A percentile compares a stretch with the other conserved stretches of the same genome.
Evolutionary conservation across 2,888 invertebrate species (phyloP).

Genomic region (Amphiduros pacificus): DNA sequence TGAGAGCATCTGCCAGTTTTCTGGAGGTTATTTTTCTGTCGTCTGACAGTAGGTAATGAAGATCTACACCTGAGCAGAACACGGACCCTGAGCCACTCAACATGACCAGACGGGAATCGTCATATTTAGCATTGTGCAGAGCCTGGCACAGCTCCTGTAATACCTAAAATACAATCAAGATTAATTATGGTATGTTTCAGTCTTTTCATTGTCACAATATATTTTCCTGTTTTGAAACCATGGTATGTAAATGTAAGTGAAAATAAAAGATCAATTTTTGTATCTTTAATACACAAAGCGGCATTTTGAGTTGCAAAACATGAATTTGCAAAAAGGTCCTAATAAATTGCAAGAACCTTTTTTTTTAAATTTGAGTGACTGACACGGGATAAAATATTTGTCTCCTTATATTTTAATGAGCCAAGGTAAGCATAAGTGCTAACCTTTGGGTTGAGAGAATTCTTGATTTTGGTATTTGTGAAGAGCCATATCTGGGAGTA

Average conservation of each 20-base stretch:
- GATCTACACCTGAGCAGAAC: slow-evolving; percentile 83
- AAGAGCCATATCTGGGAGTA: slow-evolving; percentile 66
- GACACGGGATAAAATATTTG: no score
- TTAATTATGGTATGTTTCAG: not conserved
- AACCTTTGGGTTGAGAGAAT: slow-evolving; percentile 69
- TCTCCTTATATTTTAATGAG: no score
- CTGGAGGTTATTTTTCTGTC: slow-evolving; percentile 65
- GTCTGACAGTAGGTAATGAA: slow-evolving; percentile 64
- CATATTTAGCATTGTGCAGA: slow-evolving; percentile 68
- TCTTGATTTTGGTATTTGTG: slow-evolving; percentile 65
- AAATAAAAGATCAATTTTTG: no score
- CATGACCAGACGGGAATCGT: slow-evolving; percentile 71
- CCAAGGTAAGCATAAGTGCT: no score
- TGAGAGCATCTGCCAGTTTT: slow-evolving; percentile 72
- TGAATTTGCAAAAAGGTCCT: no score
- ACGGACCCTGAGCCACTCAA: slow-evolving; percentile 75
- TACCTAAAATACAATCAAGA: slow-evolving; percentile 65
- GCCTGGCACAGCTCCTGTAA: slow-evolving; percentile 76
- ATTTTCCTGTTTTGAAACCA: no score
- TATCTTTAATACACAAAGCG: no score
- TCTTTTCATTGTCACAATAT: not conserved
- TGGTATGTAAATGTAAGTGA: no score
- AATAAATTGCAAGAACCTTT: no score
- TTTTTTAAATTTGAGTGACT: no score
- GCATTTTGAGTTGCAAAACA: no score